These are phyloP conservation scores for Lateolabrax maculatus DNA, from an alignment of 2,797 vertebrate species.

Conservation along the genomic window DNA sequence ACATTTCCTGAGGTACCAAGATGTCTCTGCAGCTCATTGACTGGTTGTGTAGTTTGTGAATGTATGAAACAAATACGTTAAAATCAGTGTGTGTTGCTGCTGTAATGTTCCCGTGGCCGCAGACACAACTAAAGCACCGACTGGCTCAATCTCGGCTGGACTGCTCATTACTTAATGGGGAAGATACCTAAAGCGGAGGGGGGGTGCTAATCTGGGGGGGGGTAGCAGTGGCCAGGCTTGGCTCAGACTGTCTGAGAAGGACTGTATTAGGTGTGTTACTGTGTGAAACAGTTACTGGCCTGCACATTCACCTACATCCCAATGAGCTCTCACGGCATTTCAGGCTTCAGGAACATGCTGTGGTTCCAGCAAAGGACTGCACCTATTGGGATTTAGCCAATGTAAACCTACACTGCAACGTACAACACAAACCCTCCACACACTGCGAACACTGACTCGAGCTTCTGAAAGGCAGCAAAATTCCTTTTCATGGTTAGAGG, in stretches of 20 bases:
- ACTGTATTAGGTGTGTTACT: constrained; percentile 41
- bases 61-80: not conserved
- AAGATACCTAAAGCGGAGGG: constrained; percentile 48
- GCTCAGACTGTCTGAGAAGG: constrained; percentile 77
- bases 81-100: not conserved
- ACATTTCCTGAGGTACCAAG: not conserved
- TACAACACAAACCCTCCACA: constrained; percentile 52
- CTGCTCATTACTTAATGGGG: constrained; percentile 73
- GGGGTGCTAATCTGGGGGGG: constrained; percentile 74
- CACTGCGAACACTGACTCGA: constrained; percentile 30
- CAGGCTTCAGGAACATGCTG: not conserved
- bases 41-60: not conserved
- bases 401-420: constrained; percentile 30
- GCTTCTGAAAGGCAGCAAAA: constrained; percentile 51
- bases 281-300: constrained; percentile 37
- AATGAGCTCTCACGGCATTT: constrained; percentile 11
- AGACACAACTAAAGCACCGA: constrained; percentile 18
- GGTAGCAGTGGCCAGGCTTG: constrained; percentile 60
- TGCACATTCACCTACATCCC: constrained; percentile 48
- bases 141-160: constrained; percentile 22
- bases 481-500: constrained; percentile 62
- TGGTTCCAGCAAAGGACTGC: constrained; percentile 12
- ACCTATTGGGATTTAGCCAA: constrained; percentile 19
- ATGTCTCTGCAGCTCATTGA: constrained; percentile 4
- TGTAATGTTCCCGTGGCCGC: not conserved